Evolutionary conservation across 2,888 invertebrate species (phyloP), one percentile per base, ranked within the genome.

Genomic region (Notocelia uddmanniana): DNA sequence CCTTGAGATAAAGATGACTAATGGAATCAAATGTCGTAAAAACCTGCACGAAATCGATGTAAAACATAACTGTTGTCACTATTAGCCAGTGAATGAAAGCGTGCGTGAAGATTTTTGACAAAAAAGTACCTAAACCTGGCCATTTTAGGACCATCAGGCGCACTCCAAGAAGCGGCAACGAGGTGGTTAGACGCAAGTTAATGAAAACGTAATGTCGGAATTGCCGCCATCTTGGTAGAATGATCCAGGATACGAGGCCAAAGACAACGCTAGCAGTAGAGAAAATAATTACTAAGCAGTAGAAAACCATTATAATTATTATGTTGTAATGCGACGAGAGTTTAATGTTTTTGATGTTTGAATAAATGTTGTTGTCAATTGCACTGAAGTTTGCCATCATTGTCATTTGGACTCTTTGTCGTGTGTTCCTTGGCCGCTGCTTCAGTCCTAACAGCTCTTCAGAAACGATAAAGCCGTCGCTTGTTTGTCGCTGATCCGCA

Each of bases 11-110:
- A 1, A 48, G 11, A 50, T 58, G 45, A 3, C 26, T 58, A 0
- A 68, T 50, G 3, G 68, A 21, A 5, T 58, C 58, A n/a, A 68
- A 50, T n/a, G 21, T 18, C 5, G 31, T 21, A 9, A 68, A 68
- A 19, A 68, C 68, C 3, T 68, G 26, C 21, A 68, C 68, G 23
- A 68, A 68, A 5, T 68, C 68, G 2, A 68, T 50, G 34, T 58
- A 68, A 13, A 68, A 68, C 58, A 68, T 58, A 6, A 34, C 15
- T 3, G 68, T 68, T 3, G 34, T 50, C 15, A 58, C 55, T 50
- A 68, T 21, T 11, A 68, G 11, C 68, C 68, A 68, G 13, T 68
- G 58, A 9, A 66, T 2, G 41, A 45, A 66, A 0, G 55, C 54
- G 5, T 45, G 26, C 0, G n/a, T 21, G 6, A 55, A 55, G 37